Evolutionary conservation across 2,888 invertebrate species (phyloP).

Genomic region (Drosophila robusta): DNA sequence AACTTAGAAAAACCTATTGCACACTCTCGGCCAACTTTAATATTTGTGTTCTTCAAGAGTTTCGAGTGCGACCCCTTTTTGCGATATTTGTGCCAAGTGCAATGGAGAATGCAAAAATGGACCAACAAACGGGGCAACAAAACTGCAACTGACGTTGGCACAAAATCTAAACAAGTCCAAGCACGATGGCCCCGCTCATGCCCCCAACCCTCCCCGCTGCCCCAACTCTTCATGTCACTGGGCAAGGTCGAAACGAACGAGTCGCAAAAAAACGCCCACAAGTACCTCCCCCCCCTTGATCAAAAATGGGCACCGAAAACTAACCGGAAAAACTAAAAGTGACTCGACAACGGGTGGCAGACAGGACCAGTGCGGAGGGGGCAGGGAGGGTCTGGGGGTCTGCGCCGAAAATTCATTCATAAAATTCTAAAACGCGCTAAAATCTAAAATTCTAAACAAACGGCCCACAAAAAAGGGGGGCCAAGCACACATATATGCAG

Average conservation of each 20-base stretch:
- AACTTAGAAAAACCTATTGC: too few relatives aligned
- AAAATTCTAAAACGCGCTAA: constrained; percentile 84
- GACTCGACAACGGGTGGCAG: constrained; percentile 41
- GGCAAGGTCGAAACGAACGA: constrained; percentile 57
- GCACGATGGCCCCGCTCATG: constrained; percentile 12
- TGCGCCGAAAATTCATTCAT: constrained; percentile 82
- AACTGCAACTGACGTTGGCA: constrained; percentile 47
- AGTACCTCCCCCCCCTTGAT: constrained; percentile 9
- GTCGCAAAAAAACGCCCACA: constrained; percentile 51
- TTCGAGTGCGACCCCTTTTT: constrained; percentile 10
- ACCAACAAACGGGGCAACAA: constrained; percentile 44
- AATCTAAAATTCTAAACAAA: constrained; percentile 84
- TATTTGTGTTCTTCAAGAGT: constrained; percentile 29
- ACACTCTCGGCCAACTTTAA: constrained; percentile 11
- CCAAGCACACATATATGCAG: constrained; percentile 26
- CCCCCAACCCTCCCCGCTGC: background rate
- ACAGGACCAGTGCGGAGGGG: background rate
- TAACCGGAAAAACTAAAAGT: constrained; percentile 77
- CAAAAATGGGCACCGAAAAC: constrained; percentile 63
- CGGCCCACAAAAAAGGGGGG: constrained; percentile 14
- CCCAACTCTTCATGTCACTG: constrained; percentile 19
- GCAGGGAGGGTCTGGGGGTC: constrained; percentile 23
- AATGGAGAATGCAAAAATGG: constrained; percentile 46
- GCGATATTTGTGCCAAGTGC: constrained; percentile 57
- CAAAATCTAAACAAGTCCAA: constrained; percentile 58